Evolutionary conservation across 2,113 vertebrate species (phyloP).

Genomic region (Emberiza fucata): DNA sequence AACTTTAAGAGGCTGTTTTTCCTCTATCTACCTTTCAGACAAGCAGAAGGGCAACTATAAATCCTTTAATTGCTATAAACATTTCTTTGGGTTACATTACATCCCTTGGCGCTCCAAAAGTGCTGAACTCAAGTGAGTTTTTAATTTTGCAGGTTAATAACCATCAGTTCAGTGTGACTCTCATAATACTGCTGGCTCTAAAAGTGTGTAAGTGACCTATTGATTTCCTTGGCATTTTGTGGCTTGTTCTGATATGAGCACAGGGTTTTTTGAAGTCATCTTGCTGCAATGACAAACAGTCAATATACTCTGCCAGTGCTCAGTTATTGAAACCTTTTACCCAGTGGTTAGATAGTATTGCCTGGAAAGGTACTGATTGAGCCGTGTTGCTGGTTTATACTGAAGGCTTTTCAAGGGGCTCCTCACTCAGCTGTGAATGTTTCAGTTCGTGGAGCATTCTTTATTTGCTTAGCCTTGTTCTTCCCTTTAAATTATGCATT

Average conservation of each 20-base stretch:
- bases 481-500: neutral
- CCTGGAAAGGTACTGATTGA: neutral
- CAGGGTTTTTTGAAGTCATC: conserved; percentile 18
- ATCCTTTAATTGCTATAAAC: conserved; percentile 13
- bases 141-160: conserved; percentile 45
- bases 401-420: neutral
- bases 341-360: neutral
- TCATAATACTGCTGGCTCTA: neutral
- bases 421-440: neutral
- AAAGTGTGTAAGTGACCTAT: conserved; percentile 29
- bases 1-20: neutral
- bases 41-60: neutral
- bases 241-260: conserved; percentile 18
- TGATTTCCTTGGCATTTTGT: conserved; percentile 15
- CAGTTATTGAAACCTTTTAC: conserved; percentile 49
- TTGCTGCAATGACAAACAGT: conserved; percentile 21
- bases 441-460: neutral
- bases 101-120: neutral
- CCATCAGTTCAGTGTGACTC: conserved; percentile 9
- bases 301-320: neutral
- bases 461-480: conserved; percentile 33
- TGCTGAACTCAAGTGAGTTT: conserved; percentile 25
- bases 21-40: neutral
- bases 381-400: neutral
- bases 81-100: neutral